Evolutionary conservation across 2,113 vertebrate species (phyloP).

Genomic region (Lepisosteus osseus): DNA sequence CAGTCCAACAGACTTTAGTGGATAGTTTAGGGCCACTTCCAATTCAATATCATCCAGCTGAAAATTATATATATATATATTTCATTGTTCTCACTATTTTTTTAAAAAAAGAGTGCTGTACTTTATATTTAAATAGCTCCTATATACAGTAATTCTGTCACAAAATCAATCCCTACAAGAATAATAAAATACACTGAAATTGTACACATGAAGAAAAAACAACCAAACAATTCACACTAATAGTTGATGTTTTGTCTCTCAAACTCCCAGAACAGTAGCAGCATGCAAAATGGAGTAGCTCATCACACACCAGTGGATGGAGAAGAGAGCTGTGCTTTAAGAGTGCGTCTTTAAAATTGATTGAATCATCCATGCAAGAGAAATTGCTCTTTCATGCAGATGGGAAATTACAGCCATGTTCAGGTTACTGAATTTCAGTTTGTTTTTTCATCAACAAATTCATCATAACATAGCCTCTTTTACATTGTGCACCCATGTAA

Average conservation of each 20-base stretch:
- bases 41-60: slow-evolving; percentile 29
- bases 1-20: slow-evolving; percentile 37
- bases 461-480: slow-evolving; percentile 21
- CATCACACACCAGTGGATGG: no score
- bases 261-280: no score
- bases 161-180: no score
- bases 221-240: no score
- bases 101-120: no score
- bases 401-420: slow-evolving; percentile 9
- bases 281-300: no score
- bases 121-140: no score
- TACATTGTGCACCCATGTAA: slow-evolving; percentile 17
- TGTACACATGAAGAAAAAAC: no score
- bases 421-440: slow-evolving; percentile 39
- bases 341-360: slow-evolving; percentile 26
- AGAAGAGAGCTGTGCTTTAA: no score
- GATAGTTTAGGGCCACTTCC: slow-evolving; percentile 18
- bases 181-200: no score
- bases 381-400: slow-evolving; percentile 36
- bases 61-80: not conserved
- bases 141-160: no score
- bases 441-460: slow-evolving; percentile 30
- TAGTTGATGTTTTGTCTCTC: not conserved
- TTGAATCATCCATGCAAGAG: slow-evolving; percentile 35
- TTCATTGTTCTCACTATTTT: no score